These are phyloP conservation scores for Coremacera marginata DNA, from an alignment of 2,888 invertebrate genomes.

Conservation along the genomic window DNA sequence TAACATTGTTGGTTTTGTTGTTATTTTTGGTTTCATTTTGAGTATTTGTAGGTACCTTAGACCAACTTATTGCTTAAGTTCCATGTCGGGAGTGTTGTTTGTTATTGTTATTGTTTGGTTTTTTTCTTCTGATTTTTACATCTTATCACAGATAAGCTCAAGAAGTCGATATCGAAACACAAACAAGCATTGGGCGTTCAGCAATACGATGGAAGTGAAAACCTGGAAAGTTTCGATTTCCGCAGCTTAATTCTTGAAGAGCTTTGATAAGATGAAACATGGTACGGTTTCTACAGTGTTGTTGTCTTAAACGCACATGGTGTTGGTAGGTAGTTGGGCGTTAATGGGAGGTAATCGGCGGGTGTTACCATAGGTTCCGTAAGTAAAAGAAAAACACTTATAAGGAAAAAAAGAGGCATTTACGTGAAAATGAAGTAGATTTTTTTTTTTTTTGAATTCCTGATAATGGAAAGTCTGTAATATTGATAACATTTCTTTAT, in stretches of 20 bases:
- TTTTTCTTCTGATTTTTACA: slow-evolving; percentile 1
- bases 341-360: too few species aligned
- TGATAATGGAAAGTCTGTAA: too few species aligned
- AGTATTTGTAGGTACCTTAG: slow-evolving; percentile 27
- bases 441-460: too few species aligned
- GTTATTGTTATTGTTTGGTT: slow-evolving; percentile 20
- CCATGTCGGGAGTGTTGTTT: background rate
- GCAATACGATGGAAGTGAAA: slow-evolving; percentile 41
- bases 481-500: too few species aligned
- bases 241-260: background rate
- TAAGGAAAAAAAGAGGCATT: too few species aligned
- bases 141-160: slow-evolving; percentile 52
- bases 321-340: background rate
- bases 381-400: too few species aligned
- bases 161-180: slow-evolving; percentile 62
- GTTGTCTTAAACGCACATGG: background rate
- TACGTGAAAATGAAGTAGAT: too few species aligned
- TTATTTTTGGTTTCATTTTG: slow-evolving; percentile 56
- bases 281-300: background rate
- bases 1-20: slow-evolving; percentile 33
- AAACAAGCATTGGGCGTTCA: slow-evolving; percentile 60
- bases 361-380: too few species aligned
- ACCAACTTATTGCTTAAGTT: background rate
- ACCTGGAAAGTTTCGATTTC: background rate
- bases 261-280: slow-evolving; percentile 18